Base-by-base conservation (phyloP, 2,888 invertebrate genomes). In the Galeopsomyia nigrocyanea region DNA sequence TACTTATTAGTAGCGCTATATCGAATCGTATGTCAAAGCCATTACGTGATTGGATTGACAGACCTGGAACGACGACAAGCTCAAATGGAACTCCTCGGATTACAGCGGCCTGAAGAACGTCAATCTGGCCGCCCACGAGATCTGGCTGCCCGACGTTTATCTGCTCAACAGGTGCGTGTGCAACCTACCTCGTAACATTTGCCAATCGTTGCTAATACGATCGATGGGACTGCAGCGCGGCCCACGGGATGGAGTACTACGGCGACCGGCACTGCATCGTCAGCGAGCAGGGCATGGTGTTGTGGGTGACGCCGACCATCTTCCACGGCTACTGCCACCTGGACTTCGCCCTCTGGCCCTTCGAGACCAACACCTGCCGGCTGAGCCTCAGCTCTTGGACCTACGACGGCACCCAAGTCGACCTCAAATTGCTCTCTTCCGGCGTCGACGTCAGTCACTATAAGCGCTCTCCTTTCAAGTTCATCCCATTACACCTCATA, bases 111-210 rank as follows among this genome's bases (percentile, higher is more conserved):
- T 94, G 64, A 87, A 87, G 21, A 84, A 86, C 55, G 85, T 92
- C 51, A 89, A 92, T 82, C 87, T 92, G 80, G 90, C 90, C 10
- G 91, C 91, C 72, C 92, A 91, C 83, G 93, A 94, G 82, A 88
- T 95, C 78, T 95, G 95, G 94, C 90, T 90, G 84, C 95, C 94
- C 3, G 94, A 94, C 84, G 88, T 94, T 73, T 89, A 90, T 75
- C 88, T 94, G 16, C 91, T 92, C 78, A 94, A 94, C 86, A 90
- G 91, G 86, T 91, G 81, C 46, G 1, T 31, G n/a, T 21, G 26
- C 16, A 49, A 16, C 31, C 6, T 64, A 14, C 39, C 21, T 3
- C 17, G 22, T 19, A 10, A 53, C 17, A 46, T 17, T 7, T 7
- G 39, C 6, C 1, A 39, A 5, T 17, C 31, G 16, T 22, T 7